Evolutionary conservation across 1,140 invertebrate species (phyloP), one percentile per base, ranked within the genome.

Genomic region (Heliconius congener): DNA sequence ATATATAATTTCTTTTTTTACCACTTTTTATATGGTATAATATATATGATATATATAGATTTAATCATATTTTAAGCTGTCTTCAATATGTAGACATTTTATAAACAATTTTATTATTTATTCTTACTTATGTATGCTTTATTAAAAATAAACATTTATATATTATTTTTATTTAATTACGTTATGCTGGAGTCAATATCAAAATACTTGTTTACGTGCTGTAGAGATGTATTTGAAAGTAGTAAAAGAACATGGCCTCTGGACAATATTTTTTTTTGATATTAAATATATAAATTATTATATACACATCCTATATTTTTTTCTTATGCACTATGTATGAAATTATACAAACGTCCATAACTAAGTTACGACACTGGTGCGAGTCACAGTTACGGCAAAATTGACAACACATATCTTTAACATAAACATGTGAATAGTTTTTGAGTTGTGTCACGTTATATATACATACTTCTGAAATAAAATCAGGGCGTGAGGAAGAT

Each of bases 391-490:
- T 78, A 77, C 82, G 79, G 76, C 81, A 80, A 85, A 87, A 81
- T 81, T 85, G 86, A 88, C 88, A 90, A 92, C 86, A 91, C 91
- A 92, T 91, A 91, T 93, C 91, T 88, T 90, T 91, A 89, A 88
- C 85, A 88, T 86, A 83, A 83, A 84, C 86, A 85, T 94, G 93
- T 94, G 93, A 94, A 94, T 94, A 94, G 93, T 94, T 94, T 94
- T 94, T 94, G 93, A 94, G 92, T 91, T 88, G 89, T 91, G 88
- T 87, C 83, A 86, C 85, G 81, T 85, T 83, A 79, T 39, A 39
- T 60, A 76, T 55, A 52, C 72, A 73, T 57, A 57, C 9, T 57
- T 80, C 70, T 77, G 82, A 85, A 81, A 84, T 79, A 84, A 85
- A 85, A 93, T 93, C 92, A 93, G 92, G 92, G 92, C 93, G 93